These are phyloP conservation scores for Dascyllus trimaculatus DNA, from an alignment of 2,113 vertebrate species.

Conservation along the genomic window DNA sequence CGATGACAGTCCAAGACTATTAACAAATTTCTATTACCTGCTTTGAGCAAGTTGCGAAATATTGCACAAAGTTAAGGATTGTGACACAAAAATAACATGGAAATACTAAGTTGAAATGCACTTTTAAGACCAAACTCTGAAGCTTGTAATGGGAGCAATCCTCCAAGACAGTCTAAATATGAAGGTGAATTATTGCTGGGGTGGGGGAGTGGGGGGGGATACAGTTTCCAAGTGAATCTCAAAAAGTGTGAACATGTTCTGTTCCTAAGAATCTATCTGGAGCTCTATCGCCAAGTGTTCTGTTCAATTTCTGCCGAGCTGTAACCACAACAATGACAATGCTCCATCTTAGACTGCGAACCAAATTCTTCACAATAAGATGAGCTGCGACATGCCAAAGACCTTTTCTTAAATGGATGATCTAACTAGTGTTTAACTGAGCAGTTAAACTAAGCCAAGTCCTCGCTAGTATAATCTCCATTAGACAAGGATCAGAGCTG, in stretches of 20 bases:
- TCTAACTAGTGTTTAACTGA: too few relatives aligned
- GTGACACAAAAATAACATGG: conserved; percentile 40
- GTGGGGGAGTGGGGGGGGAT: too few relatives aligned
- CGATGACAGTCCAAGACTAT: conserved; percentile 42
- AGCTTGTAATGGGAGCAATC: neutral
- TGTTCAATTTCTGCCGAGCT: neutral
- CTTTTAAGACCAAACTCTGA: conserved; percentile 57
- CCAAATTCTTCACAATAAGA: neutral
- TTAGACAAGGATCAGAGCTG: neutral
- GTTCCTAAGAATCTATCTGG: neutral
- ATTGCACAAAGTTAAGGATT: conserved; percentile 73
- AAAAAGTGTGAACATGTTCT: neutral
- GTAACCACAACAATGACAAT: neutral
- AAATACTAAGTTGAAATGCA: conserved; percentile 42
- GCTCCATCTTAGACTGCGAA: conserved; percentile 6
- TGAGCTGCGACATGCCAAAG: neutral
- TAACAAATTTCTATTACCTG: conserved; percentile 43
- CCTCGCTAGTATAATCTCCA: too few relatives aligned
- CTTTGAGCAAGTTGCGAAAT: conserved; percentile 59
- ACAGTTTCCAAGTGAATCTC: neutral
- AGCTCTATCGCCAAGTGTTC: neutral
- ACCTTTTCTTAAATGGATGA: neutral
- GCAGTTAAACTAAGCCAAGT: neutral
- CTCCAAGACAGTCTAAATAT: conserved; percentile 13
- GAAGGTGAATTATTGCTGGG: conserved; percentile 19